Percentiles rank a stretch among this genome's conserved stretches.
These are phyloP conservation scores for Heliothis virescens DNA, from an alignment of 1,140 invertebrate species.

Conservation along the genomic window DNA sequence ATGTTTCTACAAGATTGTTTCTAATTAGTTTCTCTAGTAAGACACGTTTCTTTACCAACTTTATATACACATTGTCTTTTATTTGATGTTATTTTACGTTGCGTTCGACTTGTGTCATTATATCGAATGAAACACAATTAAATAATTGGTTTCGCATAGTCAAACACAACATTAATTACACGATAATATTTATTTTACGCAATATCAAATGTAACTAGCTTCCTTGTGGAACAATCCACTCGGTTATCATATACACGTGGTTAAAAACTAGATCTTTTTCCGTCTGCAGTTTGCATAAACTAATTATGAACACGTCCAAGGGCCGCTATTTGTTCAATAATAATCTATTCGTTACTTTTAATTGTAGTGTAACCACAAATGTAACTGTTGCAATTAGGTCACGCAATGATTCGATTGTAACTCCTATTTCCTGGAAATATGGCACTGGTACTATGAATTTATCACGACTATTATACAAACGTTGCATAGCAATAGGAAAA, in stretches of 20 bases:
- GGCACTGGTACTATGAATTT: conserved; percentile 58
- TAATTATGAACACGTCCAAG: conserved; percentile 54
- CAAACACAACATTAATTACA: conserved; percentile 52
- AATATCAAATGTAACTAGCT: conserved; percentile 47
- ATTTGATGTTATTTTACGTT: background rate
- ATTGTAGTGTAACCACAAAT: conserved; percentile 53
- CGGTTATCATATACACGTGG: conserved; percentile 64
- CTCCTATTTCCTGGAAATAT: conserved; percentile 63
- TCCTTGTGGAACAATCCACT: conserved; percentile 51
- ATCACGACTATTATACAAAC: conserved; percentile 51
- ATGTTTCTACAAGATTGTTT: conserved; percentile 15
- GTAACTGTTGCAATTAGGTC: conserved; percentile 58
- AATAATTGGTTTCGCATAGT: conserved; percentile 53
- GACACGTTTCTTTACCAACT: conserved; percentile 1
- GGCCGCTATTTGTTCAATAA: conserved; percentile 52
- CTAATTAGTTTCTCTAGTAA: conserved; percentile 1
- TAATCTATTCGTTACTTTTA: conserved; percentile 62
- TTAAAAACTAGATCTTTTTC: conserved; percentile 59
- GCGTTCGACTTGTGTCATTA: conserved; percentile 9
- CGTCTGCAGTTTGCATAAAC: conserved; percentile 56
- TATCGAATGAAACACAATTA: conserved; percentile 34
- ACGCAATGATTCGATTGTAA: conserved; percentile 59
- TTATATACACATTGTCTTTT: background rate
- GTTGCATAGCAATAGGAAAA: conserved; percentile 56
- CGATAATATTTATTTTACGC: conserved; percentile 50